These are phyloP conservation scores for Plectrocnemia conspersa DNA, from an alignment of 1,140 invertebrate genomes.

Conservation along the genomic window DNA sequence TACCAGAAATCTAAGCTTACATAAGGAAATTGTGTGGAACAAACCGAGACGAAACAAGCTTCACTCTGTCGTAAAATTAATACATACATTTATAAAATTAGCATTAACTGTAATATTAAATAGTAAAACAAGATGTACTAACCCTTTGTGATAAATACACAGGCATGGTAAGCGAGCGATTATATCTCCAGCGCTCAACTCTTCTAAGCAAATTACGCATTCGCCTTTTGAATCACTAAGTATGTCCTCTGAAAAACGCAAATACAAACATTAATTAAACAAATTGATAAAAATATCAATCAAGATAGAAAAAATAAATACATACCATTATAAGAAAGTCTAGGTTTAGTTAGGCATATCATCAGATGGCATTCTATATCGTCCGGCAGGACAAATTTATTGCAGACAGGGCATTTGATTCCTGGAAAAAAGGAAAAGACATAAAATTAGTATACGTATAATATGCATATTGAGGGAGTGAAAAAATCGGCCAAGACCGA, in stretches of 20 bases:
- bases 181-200: conserved; percentile 87
- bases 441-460: background rate
- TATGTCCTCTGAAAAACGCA: conserved; percentile 83
- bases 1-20: background rate
- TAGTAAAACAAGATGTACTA: conserved; percentile 7
- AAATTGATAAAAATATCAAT: background rate
- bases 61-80: too few relatives aligned
- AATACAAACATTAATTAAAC: conserved; percentile 15
- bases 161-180: conserved; percentile 97
- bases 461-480: too few relatives aligned
- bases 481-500: too few relatives aligned
- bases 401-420: conserved; percentile 97
- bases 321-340: conserved; percentile 95
- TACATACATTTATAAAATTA: too few relatives aligned
- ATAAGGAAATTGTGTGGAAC: too few relatives aligned
- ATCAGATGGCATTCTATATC: conserved; percentile 98
- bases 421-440: conserved; percentile 59
- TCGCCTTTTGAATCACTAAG: conserved; percentile 93
- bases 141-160: conserved; percentile 99
- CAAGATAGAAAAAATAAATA: conserved; percentile 22
- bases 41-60: too few relatives aligned
- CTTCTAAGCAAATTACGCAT: conserved; percentile 98
- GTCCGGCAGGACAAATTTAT: conserved; percentile 94
- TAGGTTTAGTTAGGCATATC: conserved; percentile 97
- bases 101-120: background rate